phyloP scores from a whole-genome alignment of 2,888 invertebrate species.

The Blastobasis lacticolella region DNA sequence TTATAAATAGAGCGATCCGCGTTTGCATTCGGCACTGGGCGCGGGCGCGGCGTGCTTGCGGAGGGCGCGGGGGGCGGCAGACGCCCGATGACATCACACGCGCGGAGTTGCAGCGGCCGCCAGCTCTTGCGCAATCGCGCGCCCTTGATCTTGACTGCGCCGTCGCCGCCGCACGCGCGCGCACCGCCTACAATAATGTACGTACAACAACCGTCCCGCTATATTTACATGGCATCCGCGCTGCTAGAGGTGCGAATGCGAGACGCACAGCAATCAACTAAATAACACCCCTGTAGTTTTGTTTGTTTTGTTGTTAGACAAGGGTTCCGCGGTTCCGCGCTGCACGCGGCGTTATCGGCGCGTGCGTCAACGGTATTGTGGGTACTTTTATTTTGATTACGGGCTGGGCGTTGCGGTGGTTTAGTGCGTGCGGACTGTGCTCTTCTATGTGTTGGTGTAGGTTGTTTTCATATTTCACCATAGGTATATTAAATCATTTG shows the following conservation, averaged over 20 bases:
- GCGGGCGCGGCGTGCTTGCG: constrained; percentile 28
- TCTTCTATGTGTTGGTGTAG: too few species aligned
- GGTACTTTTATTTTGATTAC: too few species aligned
- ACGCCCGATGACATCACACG: constrained; percentile 67
- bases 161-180: constrained; percentile 61
- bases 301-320: too few species aligned
- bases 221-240: constrained; percentile 50
- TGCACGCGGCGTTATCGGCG: too few species aligned
- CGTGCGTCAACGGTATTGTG: too few species aligned
- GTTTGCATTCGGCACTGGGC: constrained; percentile 27
- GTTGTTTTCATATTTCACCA: too few species aligned
- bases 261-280: too few species aligned
- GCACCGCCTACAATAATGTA: constrained; percentile 33
- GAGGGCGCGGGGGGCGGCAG: constrained; percentile 27
- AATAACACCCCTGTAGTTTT: too few species aligned
- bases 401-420: too few species aligned
- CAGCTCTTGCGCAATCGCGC: constrained; percentile 71
- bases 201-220: constrained; percentile 46
- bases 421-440: too few species aligned
- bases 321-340: too few species aligned
- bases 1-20: constrained; percentile 61
- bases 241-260: constrained; percentile 54
- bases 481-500: too few species aligned
- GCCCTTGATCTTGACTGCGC: constrained; percentile 75
- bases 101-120: constrained; percentile 62